Evolutionary conservation across 1,140 invertebrate species (phyloP), one percentile per base, ranked within the genome.

Genomic region (Megalopta genalis): DNA sequence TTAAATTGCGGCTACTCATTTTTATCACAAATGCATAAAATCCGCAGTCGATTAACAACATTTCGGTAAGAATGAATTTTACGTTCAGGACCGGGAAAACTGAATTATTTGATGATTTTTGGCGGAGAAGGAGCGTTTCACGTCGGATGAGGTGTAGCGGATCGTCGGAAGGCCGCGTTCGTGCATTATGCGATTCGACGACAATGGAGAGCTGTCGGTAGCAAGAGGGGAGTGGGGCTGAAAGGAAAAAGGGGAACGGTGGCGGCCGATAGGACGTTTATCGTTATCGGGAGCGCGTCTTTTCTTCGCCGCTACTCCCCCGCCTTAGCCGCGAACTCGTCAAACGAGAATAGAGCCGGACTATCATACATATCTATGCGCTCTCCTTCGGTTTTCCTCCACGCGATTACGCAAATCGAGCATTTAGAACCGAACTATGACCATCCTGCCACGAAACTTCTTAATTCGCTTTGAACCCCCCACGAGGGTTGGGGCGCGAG

Each of bases 211-310:
- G 65, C 54, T 68, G 72, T 65, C 66, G 62, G 64, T 21, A 69
- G 67, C 60, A 42, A 64, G 32, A 32, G 59, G 77, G 49, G 79
- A 78, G 83, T 0, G 14, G 75, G 63, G 27, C 66, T 59, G 63
- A 85, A 81, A 66, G 78, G 32, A 81, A 82, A 87, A 81, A 80
- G 82, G 72, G 83, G 78, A 81, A n/a, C 18, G 12, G 39, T 10
- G 21, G 79, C 79, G 73, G 25, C 52, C 83, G 88, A 91, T 91
- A 90, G 76, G 79, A 72, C 80, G 67, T 87, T 90, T 88, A 90
- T 90, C 90, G 90, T 88, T 91, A 91, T 91, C 90, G 73, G 81
- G 52, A 88, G 86, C 81, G 65, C 85, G 87, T 86, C 80, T 90
- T 82, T 88, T 86, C 82, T 87, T 63, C 82, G 77, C 85, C 74